Percentiles rank a stretch among this genome's conserved stretches.
These are phyloP conservation scores for Meloidogyne hapla DNA, from an alignment of 1,140 invertebrate species.

Conservation along the genomic window DNA sequence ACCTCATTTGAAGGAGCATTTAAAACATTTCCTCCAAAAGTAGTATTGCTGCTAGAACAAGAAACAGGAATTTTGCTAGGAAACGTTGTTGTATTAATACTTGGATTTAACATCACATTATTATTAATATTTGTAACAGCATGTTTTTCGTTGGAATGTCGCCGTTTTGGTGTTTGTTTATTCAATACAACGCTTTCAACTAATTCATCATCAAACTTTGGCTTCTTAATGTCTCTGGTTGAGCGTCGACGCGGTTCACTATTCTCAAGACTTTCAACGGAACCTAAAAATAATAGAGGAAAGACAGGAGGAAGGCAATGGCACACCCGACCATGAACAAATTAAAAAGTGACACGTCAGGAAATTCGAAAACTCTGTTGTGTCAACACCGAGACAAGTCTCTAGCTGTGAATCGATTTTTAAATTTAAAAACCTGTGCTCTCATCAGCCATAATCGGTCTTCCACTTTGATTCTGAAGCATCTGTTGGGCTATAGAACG, in stretches of 20 bases:
- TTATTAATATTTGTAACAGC: constrained; percentile 68
- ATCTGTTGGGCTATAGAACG: not conserved
- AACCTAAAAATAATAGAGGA: not conserved
- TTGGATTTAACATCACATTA: constrained; percentile 67
- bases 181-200: constrained; percentile 70
- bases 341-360: no score
- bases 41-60: not conserved
- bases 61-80: constrained; percentile 6
- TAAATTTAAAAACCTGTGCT: not conserved
- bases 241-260: constrained; percentile 69
- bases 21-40: constrained; percentile 12
- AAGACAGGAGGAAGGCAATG: no score
- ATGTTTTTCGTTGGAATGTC: constrained; percentile 72
- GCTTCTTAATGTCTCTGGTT: constrained; percentile 85
- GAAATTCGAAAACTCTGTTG: no score
- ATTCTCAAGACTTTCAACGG: not conserved
- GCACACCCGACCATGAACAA: no score
- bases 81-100: constrained; percentile 22
- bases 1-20: constrained; percentile 34
- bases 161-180: constrained; percentile 42
- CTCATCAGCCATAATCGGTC: not conserved
- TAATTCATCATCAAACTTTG: constrained; percentile 93
- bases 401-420: no score
- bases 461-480: not conserved
- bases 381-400: no score